Conservation (phyloP, 1,140 invertebrate genomes). For the Penaeus indicus region DNA sequence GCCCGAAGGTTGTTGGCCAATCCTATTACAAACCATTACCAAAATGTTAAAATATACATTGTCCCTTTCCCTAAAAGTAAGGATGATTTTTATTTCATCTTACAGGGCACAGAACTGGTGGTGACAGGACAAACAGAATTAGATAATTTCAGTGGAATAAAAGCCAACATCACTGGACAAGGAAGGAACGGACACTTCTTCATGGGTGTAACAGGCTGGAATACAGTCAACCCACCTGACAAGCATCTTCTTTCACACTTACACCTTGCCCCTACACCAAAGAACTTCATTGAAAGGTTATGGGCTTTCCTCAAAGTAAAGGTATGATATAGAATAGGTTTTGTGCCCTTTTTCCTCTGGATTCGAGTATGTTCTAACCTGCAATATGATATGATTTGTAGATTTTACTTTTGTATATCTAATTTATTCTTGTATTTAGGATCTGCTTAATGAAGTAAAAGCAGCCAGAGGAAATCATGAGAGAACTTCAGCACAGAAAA, state of each 20-base stretch:
- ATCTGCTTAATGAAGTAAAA: constrained; percentile 49
- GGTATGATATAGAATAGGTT: constrained; percentile 17
- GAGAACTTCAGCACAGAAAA: constrained; percentile 37
- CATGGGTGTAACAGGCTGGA: constrained; percentile 64
- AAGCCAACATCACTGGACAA: constrained; percentile 58
- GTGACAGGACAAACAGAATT: constrained; percentile 44
- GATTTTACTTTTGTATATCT: neutral
- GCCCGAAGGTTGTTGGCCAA: too few species aligned
- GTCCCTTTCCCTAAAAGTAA: neutral
- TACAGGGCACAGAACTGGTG: constrained; percentile 51
- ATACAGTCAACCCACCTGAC: constrained; percentile 62
- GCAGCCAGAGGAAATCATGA: constrained; percentile 37
- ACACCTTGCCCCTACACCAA: constrained; percentile 64
- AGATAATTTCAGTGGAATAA: constrained; percentile 7
- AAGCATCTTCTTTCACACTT: constrained; percentile 62
- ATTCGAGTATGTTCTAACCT: neutral
- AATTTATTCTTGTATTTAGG: constrained; percentile 2
- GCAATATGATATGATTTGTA: neutral
- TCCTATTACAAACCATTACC: too few species aligned
- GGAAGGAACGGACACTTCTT: constrained; percentile 65
- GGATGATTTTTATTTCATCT: too few species aligned
- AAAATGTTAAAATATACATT: too few species aligned
- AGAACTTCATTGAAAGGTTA: constrained; percentile 66
- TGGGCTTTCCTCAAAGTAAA: constrained; percentile 67
- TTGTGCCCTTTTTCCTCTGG: neutral